phyloP scores from a whole-genome alignment of 2,888 invertebrate species.

The Sisyra nigra region DNA sequence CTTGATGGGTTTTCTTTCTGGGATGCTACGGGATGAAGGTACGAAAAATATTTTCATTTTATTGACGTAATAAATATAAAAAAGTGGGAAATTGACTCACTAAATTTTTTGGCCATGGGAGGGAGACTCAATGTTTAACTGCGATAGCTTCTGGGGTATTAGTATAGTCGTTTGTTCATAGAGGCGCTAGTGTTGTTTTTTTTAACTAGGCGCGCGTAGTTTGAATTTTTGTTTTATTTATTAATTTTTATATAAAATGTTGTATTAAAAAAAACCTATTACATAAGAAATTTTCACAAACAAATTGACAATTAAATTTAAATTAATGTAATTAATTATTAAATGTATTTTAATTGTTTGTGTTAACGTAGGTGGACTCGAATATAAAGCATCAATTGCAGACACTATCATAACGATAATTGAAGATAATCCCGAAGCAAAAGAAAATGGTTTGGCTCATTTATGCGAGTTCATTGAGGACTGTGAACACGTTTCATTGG shows the following conservation, averaged over 20 bases:
- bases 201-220: too few species aligned
- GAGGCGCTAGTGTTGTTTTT: too few species aligned
- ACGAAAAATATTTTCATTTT: neutral
- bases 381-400: slow-evolving; percentile 96
- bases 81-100: neutral
- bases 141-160: too few species aligned
- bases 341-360: too few species aligned
- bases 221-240: too few species aligned
- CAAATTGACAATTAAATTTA: too few species aligned
- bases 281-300: too few species aligned
- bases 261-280: too few species aligned
- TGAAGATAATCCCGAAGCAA: slow-evolving; percentile 95
- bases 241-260: too few species aligned
- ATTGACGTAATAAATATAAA: neutral
- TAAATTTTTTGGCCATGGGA: neutral
- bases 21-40: slow-evolving; percentile 88
- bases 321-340: too few species aligned
- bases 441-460: slow-evolving; percentile 90
- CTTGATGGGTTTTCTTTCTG: slow-evolving; percentile 90
- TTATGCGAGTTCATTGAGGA: slow-evolving; percentile 99
- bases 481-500: slow-evolving; percentile 93
- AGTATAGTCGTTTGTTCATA: too few species aligned
- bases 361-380: slow-evolving; percentile 78
- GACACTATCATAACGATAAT: slow-evolving; percentile 96
- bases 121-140: too few species aligned